phyloP scores from a whole-genome alignment of 2,888 invertebrate species.

The Andrena bicolor region DNA sequence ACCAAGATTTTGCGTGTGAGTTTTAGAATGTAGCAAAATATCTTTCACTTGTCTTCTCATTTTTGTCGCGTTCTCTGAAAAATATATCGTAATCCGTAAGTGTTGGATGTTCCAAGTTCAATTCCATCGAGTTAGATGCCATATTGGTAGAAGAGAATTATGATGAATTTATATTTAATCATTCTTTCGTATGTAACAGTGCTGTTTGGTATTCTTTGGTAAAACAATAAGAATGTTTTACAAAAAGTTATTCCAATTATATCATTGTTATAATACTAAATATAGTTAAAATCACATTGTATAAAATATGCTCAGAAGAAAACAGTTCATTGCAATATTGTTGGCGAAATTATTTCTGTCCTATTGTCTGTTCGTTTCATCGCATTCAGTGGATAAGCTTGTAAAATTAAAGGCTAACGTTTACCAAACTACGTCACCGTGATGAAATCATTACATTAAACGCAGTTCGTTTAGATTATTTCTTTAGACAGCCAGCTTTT shows the following conservation, averaged over 20 bases:
- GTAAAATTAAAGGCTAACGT: conserved; percentile 21
- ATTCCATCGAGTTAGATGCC: conserved; percentile 62
- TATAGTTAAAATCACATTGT: conserved; percentile 54
- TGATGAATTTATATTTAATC: conserved; percentile 49
- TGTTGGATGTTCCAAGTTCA: conserved; percentile 58
- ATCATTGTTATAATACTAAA: conserved; percentile 42
- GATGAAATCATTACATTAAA: conserved; percentile 41
- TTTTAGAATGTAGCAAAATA: conserved; percentile 65
- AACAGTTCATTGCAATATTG: conserved; percentile 40
- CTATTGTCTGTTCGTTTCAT: conserved; percentile 49
- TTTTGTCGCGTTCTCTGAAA: conserved; percentile 55
- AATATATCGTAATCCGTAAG: conserved; percentile 60
- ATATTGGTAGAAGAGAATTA: conserved; percentile 59
- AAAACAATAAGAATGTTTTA: conserved; percentile 60
- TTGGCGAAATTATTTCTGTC: conserved; percentile 51
- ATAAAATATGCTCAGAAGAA: conserved; percentile 51
- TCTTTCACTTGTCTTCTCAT: conserved; percentile 41
- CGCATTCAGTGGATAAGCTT: conserved; percentile 31
- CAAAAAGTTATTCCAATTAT: conserved; percentile 54
- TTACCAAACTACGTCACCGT: conserved; percentile 47
- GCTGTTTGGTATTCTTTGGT: conserved; percentile 62
- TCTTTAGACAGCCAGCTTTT: conserved; percentile 34
- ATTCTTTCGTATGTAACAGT: conserved; percentile 37
- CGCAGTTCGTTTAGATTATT: conserved; percentile 43
- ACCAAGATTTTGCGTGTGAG: conserved; percentile 50